phyloP scores from a whole-genome alignment of 2,113 vertebrate species.

The Procavia capensis region DNA sequence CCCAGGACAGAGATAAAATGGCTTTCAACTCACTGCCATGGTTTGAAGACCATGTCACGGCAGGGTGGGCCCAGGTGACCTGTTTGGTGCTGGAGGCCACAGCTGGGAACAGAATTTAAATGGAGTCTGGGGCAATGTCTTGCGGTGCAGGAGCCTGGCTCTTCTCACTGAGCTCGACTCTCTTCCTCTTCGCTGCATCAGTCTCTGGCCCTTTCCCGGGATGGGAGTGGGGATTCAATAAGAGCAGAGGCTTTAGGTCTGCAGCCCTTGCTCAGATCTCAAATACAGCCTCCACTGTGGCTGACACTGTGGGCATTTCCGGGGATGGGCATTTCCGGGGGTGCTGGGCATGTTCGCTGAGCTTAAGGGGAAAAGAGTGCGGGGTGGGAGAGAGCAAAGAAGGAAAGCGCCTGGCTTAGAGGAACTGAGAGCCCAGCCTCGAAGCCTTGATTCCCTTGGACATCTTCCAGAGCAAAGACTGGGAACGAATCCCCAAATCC shows the following conservation, averaged over 20 bases:
- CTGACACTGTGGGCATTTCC: background rate
- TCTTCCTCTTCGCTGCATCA: background rate
- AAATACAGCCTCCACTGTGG: rapidly evolving
- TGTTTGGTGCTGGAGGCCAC: rapidly evolving
- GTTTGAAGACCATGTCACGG: rapidly evolving
- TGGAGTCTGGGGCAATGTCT: background rate
- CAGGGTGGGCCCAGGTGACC: rapidly evolving
- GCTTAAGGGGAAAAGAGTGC: background rate
- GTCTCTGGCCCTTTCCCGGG: background rate
- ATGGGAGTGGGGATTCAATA: background rate
- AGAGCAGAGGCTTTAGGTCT: background rate
- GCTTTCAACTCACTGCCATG: background rate
- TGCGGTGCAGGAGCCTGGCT: background rate
- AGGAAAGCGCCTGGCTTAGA: background rate
- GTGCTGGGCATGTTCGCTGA: rapidly evolving
- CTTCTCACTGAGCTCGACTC: rapidly evolving
- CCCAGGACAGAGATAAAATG: background rate
- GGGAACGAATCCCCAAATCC: background rate
- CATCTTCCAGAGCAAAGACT: background rate
- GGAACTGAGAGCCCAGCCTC: background rate
- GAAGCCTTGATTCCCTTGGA: background rate
- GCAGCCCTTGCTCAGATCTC: background rate
- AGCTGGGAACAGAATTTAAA: background rate
- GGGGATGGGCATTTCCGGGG: background rate
- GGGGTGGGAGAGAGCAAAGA: rapidly evolving